Evolutionary conservation across 2,113 vertebrate species (phyloP).

Genomic region (Bubalus kerabau): DNA sequence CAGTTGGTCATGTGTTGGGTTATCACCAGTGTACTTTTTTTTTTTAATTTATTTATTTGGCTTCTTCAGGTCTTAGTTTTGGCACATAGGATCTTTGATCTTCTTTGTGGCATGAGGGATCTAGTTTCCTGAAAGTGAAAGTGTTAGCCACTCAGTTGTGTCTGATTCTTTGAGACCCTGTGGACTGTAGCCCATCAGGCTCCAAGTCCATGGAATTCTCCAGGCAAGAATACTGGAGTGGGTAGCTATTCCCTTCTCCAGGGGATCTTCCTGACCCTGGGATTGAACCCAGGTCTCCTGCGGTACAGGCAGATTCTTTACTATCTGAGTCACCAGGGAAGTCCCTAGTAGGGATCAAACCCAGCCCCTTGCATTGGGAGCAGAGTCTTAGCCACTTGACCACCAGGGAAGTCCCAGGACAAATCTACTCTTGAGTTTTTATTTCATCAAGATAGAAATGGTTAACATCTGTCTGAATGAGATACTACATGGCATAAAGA

Average conservation of each 20-base stretch:
- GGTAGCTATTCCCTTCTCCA: neutral
- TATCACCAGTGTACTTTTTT: neutral
- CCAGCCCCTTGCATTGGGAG: neutral
- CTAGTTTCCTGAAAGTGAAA: neutral
- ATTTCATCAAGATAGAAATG: neutral
- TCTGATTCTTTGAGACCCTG: neutral
- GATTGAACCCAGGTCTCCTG: neutral
- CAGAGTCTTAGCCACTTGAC: neutral
- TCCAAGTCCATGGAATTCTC: neutral
- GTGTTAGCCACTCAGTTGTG: neutral
- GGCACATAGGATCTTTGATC: neutral
- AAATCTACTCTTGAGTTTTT: neutral
- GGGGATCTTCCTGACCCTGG: neutral
- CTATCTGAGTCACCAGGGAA: neutral
- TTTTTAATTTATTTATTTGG: neutral
- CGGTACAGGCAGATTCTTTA: neutral
- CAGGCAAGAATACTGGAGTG: neutral
- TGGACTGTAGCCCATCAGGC: neutral
- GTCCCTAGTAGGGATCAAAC: neutral
- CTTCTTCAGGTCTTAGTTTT: neutral
- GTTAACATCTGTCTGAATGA: neutral
- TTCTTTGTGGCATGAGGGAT: neutral
- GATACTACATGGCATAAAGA: neutral
- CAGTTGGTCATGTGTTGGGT: neutral
- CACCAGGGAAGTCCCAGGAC: neutral